Percentiles rank a stretch among this genome's conserved stretches.
These are phyloP conservation scores for Perdita meconis DNA, from an alignment of 2,888 invertebrate species.

Conservation along the genomic window DNA sequence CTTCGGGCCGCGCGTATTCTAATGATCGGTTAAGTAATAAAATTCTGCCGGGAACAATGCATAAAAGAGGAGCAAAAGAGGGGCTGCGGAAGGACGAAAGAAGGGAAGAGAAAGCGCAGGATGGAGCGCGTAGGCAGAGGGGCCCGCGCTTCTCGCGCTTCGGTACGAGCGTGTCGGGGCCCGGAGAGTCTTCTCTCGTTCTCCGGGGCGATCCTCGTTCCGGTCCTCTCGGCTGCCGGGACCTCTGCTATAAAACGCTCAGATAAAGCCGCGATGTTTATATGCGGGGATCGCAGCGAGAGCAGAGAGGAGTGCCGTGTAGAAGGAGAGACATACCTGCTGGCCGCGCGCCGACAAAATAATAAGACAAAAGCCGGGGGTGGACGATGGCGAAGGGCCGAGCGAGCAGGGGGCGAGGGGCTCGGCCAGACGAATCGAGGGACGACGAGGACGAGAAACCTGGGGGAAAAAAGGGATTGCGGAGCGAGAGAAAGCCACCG, in stretches of 20 bases:
- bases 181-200: conserved; percentile 46
- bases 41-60: not conserved
- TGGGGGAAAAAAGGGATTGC: conserved; percentile 5
- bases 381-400: conserved; percentile 65
- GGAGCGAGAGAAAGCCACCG: conserved; percentile 48
- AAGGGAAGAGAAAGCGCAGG: conserved; percentile 22
- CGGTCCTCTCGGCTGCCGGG: conserved; percentile 54
- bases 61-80: not conserved
- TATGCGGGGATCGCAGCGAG: conserved; percentile 74
- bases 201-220: conserved; percentile 57
- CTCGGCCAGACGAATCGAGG: conserved; percentile 16
- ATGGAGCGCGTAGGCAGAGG: conserved; percentile 61
- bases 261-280: conserved; percentile 82
- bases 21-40: conserved; percentile 5
- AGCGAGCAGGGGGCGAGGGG: conserved; percentile 38
- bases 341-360: conserved; percentile 74
- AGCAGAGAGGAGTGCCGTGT: conserved; percentile 66
- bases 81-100: conserved; percentile 10
- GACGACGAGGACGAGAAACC: conserved; percentile 14
- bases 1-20: not conserved
- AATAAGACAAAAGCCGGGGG: conserved; percentile 79
- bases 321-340: conserved; percentile 69
- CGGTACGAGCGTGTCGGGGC: conserved; percentile 30
- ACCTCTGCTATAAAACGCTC: conserved; percentile 78
- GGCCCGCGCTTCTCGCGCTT: conserved; percentile 46